Percentiles rank a stretch among this genome's conserved stretches.
These are phyloP conservation scores for Solen grandis DNA, from an alignment of 1,140 invertebrate species.

Conservation along the genomic window DNA sequence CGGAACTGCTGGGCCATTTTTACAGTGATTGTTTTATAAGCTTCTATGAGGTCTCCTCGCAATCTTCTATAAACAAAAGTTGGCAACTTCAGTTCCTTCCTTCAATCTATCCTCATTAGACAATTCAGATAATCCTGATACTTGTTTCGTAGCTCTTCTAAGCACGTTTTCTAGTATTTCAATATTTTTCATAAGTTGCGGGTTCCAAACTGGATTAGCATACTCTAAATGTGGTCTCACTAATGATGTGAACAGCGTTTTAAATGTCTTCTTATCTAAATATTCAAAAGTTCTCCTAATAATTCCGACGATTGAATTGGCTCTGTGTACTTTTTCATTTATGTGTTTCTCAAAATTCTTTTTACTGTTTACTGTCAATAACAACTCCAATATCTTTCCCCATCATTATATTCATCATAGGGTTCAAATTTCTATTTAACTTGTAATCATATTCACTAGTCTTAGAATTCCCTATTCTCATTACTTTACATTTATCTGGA, in stretches of 20 bases:
- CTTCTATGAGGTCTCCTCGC: background rate
- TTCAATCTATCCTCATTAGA: background rate
- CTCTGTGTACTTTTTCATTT: conserved; percentile 19
- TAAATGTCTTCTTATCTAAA: conserved; percentile 2
- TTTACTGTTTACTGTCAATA: background rate
- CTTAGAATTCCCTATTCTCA: background rate
- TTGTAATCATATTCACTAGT: background rate
- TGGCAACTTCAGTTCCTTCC: background rate
- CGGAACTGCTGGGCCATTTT: background rate
- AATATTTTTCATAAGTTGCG: background rate
- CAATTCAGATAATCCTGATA: background rate
- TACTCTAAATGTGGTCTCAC: background rate
- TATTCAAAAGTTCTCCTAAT: conserved; percentile 32
- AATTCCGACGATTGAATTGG: background rate
- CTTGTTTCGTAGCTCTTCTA: background rate
- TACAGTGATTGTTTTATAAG: background rate
- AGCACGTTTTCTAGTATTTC: background rate
- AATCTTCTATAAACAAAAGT: background rate
- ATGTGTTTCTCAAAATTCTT: background rate
- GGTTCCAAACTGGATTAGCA: background rate
- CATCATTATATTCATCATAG: background rate
- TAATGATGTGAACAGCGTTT: background rate
- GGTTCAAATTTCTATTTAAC: background rate
- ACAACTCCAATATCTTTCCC: conserved; percentile 15
- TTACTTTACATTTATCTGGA: background rate